Percentiles rank a stretch among this genome's conserved stretches.
Evolutionary conservation across 30 jellyfish, hydroid and myxozoan genomes (phyloP).

Genomic region (Turritopsis rubra): DNA sequence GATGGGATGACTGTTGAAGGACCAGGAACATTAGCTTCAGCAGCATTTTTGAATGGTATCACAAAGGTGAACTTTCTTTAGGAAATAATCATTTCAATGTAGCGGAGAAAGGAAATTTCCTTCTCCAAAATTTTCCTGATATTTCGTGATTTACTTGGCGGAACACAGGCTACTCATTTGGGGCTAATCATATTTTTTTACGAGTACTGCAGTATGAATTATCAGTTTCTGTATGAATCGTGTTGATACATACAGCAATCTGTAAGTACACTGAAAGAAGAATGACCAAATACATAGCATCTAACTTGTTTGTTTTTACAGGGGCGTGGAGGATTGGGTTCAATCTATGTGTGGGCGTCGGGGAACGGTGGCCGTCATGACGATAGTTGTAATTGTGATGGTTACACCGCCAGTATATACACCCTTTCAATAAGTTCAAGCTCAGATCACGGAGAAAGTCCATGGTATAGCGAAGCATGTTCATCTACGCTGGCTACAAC

Average conservation of each 20-base stretch:
- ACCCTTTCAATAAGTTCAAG: slow-evolving; percentile 96
- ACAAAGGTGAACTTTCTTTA: slow-evolving; percentile 50
- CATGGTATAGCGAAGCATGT: slow-evolving; percentile 99
- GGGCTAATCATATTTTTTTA: no score
- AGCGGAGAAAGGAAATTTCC: neutral
- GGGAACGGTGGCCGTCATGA: slow-evolving; percentile 99
- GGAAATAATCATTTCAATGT: neutral
- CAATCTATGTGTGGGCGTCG: slow-evolving; percentile 98
- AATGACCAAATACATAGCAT: no score
- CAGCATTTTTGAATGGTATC: slow-evolving; percentile 93
- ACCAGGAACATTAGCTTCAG: slow-evolving; percentile 98
- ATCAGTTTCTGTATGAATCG: no score
- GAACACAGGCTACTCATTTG: no score
- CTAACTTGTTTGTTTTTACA: no score
- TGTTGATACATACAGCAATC: no score
- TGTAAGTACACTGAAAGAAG: no score
- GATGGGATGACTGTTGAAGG: slow-evolving; percentile 99
- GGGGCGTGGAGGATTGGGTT: slow-evolving; percentile 99
- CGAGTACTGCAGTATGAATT: no score
- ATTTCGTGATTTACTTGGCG: no score
- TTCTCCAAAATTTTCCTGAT: neutral
- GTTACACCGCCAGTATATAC: slow-evolving; percentile 96
- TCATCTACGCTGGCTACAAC: slow-evolving; percentile 97
- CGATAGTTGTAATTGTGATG: slow-evolving; percentile 99
- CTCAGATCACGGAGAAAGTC: slow-evolving; percentile 99